These are phyloP conservation scores for Elephas maximus DNA, from an alignment of 2,113 vertebrate species.

Conservation along the genomic window DNA sequence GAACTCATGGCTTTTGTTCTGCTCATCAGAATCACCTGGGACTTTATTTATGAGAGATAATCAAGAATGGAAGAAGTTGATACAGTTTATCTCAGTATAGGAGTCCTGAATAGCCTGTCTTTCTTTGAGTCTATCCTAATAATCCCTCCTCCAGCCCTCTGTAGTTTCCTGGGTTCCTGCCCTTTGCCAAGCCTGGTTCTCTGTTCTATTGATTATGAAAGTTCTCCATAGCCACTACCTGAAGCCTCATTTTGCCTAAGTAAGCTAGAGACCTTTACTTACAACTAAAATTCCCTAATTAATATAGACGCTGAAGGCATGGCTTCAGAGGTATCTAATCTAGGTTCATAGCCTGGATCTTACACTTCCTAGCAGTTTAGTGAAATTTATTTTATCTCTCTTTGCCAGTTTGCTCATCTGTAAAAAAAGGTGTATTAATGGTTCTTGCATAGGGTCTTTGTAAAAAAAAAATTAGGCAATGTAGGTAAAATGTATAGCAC, in stretches of 20 bases:
- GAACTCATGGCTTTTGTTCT: background rate
- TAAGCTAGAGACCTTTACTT: background rate
- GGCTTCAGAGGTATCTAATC: background rate
- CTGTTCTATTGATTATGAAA: background rate
- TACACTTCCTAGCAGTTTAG: background rate
- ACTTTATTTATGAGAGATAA: background rate
- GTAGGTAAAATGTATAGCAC: background rate
- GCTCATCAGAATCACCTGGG: background rate
- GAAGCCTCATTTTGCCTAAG: background rate
- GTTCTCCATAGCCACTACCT: background rate
- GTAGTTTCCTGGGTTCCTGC: background rate
- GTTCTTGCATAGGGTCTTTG: background rate
- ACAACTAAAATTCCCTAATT: background rate
- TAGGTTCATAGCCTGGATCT: background rate
- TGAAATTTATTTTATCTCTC: background rate
- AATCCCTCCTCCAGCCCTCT: background rate
- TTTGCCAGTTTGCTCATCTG: background rate
- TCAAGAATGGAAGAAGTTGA: slow-evolving; percentile 15
- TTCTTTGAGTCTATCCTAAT: background rate
- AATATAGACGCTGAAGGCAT: background rate
- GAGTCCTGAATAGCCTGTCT: background rate
- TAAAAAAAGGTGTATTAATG: background rate
- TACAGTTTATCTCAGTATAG: background rate
- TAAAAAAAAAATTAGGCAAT: background rate
- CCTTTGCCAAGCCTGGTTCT: background rate